Base-by-base conservation (phyloP, 2,113 vertebrate genomes). In the Physeter macrocephalus region DNA sequence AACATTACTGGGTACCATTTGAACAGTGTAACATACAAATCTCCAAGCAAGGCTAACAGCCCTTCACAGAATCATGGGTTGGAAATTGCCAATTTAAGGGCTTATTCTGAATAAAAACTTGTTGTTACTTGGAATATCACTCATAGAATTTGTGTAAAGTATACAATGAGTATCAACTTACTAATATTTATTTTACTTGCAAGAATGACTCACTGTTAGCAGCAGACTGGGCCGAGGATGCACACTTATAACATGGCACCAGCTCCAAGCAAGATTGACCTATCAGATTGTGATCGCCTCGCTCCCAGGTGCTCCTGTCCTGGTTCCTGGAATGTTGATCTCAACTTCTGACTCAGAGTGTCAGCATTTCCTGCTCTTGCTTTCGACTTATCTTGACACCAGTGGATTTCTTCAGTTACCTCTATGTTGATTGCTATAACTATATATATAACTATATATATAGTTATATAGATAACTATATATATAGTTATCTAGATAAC, bases 181-280 rank as follows among this genome's bases (percentile, higher is more conserved):
- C 29, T 90, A 71, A 69, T 64, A 88, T 87, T 93, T 92, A 84
- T 71, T 95, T 95, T 90, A 90, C 72, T 95, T 54, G 20, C 59
- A 96, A 91, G 59, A 91, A 66, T 62, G 41, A 75, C 27, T 88
- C 49, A 78, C 14, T 80, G 36, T 36, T 34, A 41, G 72, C 20
- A 59, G 46, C n/a, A 95, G 87, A 64, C 25, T 43, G 31, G 3
- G 61, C 57, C 27, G 49, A 81, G 91, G 81, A 83, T 54, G 89
- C 31, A 75, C 4, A 18, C 18, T 41, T 84, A 34, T 3, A 54
- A 67, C 20, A n/a, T 12, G 25, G 71, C 23, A 41, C 36, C 29
- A 67, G n/a, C 8, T 62, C 72, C 23, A 78, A 43, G 41, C 15
- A 80, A 74, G 64, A 94, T 1, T 69, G 67, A 61, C 13, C 4